Base-by-base conservation (phyloP, 92 coral and sea anemone genomes). In the Metridium senile region DNA sequence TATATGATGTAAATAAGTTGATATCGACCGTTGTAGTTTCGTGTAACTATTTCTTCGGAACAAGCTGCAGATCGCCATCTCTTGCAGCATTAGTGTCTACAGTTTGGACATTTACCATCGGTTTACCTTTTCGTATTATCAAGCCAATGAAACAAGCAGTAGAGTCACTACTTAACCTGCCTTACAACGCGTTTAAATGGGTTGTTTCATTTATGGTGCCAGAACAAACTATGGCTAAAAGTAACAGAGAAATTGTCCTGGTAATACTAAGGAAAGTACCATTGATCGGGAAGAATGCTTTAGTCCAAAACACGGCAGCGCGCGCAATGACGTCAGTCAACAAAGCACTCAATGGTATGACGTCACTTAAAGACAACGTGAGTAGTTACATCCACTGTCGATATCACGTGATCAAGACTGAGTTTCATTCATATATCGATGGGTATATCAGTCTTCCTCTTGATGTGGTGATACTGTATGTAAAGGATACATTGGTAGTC, bases 391-490 rank as follows among this genome's bases (percentile, higher is more conserved):
- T 71, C 22, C 53, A 27, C 19, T 71, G 35, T 27, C 32, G 78
- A 53, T 57, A 33, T 57, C 78, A 62, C 49, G 68, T 62, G 28
- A 31, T 62, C 32, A 73, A 16, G n/a, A 51, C 26, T 7, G 54
- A 32, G 4, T 19, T 73, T 31, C 78, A 73, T 73, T 73, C 23
- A 26, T 45, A 73, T 39, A 13, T 73, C 23, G 78, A 73, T 34
- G 43, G 45, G n/a, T 73, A 73, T 33, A 45, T 57, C 20, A 58
- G 64, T 58, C 51, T 73, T 73, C 78, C 78, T n/a, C 33, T 66
- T 26, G 78, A 73, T 33, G 78, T 73, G 20, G 20, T 73, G 22
- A 2, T 73, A 16, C 23, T 73, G 21, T 58, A 51, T 43, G 68
- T 58, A 11, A 66, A 45, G 18, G 78, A 73, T 11, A 31, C 47